Evolutionary conservation across 2,888 invertebrate species (phyloP), one percentile per base, ranked within the genome.

Genomic region (Agrilus mali): DNA sequence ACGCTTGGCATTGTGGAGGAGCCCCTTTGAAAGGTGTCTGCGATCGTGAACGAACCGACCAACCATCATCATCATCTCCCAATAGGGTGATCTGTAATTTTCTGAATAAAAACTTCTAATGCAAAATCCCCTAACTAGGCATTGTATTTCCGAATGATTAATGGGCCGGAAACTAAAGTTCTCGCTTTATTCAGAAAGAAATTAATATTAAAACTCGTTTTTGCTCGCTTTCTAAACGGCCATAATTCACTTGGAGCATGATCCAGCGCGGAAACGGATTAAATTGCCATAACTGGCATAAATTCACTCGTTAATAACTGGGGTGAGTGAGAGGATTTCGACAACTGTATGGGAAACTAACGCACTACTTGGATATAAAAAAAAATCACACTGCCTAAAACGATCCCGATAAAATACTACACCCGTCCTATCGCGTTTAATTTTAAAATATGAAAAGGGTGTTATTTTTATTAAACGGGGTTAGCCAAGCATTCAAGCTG

Each of bases 91-190:
- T 48, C 44, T 46, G 46, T 48, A 47, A 51, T 53, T 52, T 52
- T 50, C 44, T 50, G 47, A 47, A 47, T 47, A 56, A 52, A 54
- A 52, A 53, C 55, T 57, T 56, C 56, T 54, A 53, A 57, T 57
- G 57, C 56, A 57, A 57, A 58, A 56, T 50, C 53, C 55, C 56
- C 53, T 56, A 56, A 56, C 56, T 56, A 56, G 40, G 49, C 46
- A 56, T 56, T 56, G 55, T 56, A 45, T 47, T 43, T 49, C 45
- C 27, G 34, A 45, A 53, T 58, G 58, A 58, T 58, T 56, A 58
- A 58, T 58, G 56, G 53, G 47, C 38, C 41, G 46, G 47, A 50
- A 50, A 48, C 41, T 42, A 16, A 14, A 35, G 35, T 16, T 16
- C 16, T 14, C 14, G 16, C 16, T 35, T 15, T 35, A 14, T 35